Conservation (phyloP, 1,140 invertebrate genomes). For the Himalopsyche phryganea region DNA sequence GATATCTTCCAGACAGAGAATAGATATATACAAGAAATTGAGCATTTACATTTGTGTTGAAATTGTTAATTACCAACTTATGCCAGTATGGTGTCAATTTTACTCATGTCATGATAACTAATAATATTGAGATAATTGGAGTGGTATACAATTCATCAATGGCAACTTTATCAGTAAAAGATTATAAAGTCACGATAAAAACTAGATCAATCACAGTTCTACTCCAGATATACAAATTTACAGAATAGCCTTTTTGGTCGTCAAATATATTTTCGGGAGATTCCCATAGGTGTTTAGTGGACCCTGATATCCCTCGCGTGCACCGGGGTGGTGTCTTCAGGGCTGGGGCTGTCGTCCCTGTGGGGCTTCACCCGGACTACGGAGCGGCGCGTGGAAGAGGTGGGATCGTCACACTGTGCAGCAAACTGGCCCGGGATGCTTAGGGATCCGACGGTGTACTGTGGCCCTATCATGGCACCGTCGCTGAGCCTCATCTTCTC, state of each 20-base stretch:
- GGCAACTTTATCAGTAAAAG: too few species aligned
- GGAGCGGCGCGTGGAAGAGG: constrained; percentile 48
- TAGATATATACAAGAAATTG: too few species aligned
- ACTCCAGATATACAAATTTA: background rate
- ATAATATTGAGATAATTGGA: too few species aligned
- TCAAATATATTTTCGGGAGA: background rate
- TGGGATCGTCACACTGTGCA: constrained; percentile 22
- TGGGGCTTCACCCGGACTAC: constrained; percentile 59
- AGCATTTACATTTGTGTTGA: too few species aligned
- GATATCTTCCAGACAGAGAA: too few species aligned
- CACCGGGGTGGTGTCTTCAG: constrained; percentile 60
- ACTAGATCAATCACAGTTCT: background rate
- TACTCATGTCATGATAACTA: too few species aligned
- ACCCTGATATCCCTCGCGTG: constrained; percentile 54
- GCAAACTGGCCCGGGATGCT: constrained; percentile 47
- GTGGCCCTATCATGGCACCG: constrained; percentile 43
- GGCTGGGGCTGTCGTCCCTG: constrained; percentile 62
- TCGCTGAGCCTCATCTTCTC: constrained; percentile 61
- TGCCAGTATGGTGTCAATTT: too few species aligned
- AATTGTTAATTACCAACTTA: too few species aligned
- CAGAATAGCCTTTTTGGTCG: background rate
- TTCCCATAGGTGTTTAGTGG: constrained; percentile 39
- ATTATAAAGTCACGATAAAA: too few species aligned
- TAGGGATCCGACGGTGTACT: constrained; percentile 50
- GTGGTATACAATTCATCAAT: too few species aligned